Conservation (phyloP, 2,888 invertebrate species). For the Scaptomyza tumidula region DNA sequence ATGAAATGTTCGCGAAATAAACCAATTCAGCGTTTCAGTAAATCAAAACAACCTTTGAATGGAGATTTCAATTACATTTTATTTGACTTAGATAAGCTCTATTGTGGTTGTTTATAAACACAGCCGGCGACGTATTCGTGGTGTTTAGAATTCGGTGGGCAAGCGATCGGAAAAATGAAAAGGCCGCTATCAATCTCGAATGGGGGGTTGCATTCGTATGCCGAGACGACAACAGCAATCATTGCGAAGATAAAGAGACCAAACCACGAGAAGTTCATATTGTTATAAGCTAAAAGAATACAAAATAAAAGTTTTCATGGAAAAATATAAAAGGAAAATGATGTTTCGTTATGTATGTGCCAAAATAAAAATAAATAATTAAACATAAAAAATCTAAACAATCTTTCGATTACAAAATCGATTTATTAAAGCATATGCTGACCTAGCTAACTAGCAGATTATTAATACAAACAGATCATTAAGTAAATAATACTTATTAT, state of each 20-base stretch:
- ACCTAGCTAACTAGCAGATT: conserved; percentile 1
- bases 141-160: conserved; percentile 79
- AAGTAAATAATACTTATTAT: not conserved
- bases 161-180: conserved; percentile 75
- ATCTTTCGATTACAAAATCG: not conserved
- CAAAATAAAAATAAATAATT: not conserved
- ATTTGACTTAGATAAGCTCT: conserved; percentile 11
- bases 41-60: conserved; percentile 24
- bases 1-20: conserved; percentile 12
- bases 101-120: conserved; percentile 51
- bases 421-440: not conserved
- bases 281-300: conserved; percentile 15
- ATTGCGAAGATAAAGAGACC: conserved; percentile 75
- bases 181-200: conserved; percentile 51
- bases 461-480: not conserved
- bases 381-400: not conserved
- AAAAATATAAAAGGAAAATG: too few species aligned
- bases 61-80: conserved; percentile 34
- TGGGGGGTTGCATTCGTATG: conserved; percentile 63
- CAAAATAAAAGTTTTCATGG: not conserved
- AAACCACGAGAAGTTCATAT: conserved; percentile 79
- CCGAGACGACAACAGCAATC: conserved; percentile 67
- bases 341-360: too few species aligned
- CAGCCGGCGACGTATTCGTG: too few species aligned
- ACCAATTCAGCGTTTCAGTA: conserved; percentile 12